Base-by-base conservation (phyloP, 35 echinoderm and acorn worm genomes). In the Heliocidaris tuberculata region DNA sequence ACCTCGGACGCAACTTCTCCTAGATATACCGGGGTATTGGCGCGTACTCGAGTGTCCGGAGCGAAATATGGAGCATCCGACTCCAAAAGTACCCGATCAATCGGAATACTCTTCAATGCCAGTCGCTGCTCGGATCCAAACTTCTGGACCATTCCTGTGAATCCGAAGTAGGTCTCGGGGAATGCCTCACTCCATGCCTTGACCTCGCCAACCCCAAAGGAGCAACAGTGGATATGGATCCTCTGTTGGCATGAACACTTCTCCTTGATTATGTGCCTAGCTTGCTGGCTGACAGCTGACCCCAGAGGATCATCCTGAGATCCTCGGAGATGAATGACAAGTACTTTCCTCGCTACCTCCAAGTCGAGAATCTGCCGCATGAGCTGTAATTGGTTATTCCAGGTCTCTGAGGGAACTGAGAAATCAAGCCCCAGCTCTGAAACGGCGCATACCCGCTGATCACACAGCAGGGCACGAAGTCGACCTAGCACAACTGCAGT, bases 351-450 rank as follows among this genome's bases (percentile, higher is more conserved):
- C 1, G 9, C 21, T 42, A 92, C 42, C 31, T 13, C 13, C 89
- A 92, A 30, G 0, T 9, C 31, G 6, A 92, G 8, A 49, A 92
- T 92, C 31, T 42, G 31, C 6, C 13, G 0, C 89, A 92, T 0
- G 13, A 86, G 13, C 9, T 35, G 7, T 0, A 30, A 9, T n/a
- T 86, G 85, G 9, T 35, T 9, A 7, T 86, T 0, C n/a, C 27
- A 86, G 0, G 85, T 86, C 85, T 13, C 21, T 7, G 13, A 9
- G 9, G 85, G 85, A 5, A 29, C 10, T 0, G 85, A 86, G 32
- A 86, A 86, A n/a, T 86, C 85, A 7, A 86, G 32, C 13, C 85
- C 85, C 85, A 86, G 32, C 85, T 86, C 85, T 21, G 85, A 86
- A n/a, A 86, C 85, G 10, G 13, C 85, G 21, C 85, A 30, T 11